These are phyloP conservation scores for Drosophila sechellia DNA, from an alignment of 1,140 invertebrate genomes.

Conservation along the genomic window DNA sequence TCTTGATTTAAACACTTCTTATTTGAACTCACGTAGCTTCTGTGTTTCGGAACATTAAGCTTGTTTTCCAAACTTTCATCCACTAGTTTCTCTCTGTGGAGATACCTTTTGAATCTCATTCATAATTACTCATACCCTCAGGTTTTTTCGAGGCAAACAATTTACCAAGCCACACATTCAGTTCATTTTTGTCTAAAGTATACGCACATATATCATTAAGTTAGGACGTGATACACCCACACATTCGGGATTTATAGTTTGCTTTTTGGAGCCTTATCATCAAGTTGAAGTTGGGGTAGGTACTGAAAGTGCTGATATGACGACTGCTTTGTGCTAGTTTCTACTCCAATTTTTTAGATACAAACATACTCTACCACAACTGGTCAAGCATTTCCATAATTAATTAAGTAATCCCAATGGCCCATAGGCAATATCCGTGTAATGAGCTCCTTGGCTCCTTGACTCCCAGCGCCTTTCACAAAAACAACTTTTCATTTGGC, in stretches of 20 bases:
- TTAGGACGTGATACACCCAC: neutral
- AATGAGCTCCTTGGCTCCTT: conserved; percentile 23
- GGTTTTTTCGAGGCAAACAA: conserved; percentile 14
- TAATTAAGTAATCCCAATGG: neutral
- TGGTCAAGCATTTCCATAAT: neutral
- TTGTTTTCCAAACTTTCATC: no score
- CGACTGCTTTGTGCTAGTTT: no score
- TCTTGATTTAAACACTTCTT: neutral
- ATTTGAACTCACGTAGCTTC: neutral
- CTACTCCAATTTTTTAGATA: no score
- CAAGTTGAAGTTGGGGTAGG: neutral
- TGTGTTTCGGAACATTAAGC: no score
- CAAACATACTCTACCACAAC: no score
- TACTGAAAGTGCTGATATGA: neutral
- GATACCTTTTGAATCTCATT: conserved; percentile 7
- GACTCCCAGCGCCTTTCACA: neutral
- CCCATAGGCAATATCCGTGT: conserved; percentile 10
- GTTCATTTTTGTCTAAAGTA: conserved; percentile 7
- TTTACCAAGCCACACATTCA: neutral
- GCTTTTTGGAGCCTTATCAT: neutral
- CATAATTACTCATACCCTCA: conserved; percentile 2
- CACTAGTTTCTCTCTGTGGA: conserved; percentile 10
- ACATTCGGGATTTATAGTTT: neutral
- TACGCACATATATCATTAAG: neutral
- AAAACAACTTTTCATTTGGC: conserved; percentile 41